Percentiles rank a stretch among this genome's conserved stretches.
phyloP scores from a whole-genome alignment of 2,113 vertebrate genomes.

The Siniperca chuatsi region DNA sequence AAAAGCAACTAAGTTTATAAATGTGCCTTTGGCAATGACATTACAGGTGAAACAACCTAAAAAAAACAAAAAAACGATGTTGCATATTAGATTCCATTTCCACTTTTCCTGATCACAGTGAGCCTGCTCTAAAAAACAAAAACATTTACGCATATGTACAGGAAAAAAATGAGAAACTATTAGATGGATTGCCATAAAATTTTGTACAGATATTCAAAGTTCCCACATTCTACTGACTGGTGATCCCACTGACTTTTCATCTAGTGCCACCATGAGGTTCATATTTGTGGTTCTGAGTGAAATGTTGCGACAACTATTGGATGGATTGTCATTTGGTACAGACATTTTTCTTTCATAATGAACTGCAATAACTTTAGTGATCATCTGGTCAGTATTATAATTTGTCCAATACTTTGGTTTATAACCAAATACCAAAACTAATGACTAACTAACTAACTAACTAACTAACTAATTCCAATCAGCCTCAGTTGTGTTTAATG shows the following conservation, averaged over 20 bases:
- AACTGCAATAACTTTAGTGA: neutral
- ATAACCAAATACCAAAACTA: neutral
- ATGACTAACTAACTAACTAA: neutral
- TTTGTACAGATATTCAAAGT: no score
- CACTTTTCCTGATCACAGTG: neutral
- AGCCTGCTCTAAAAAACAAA: no score
- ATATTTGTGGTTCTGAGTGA: no score
- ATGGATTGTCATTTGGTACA: neutral
- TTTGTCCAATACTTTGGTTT: neutral
- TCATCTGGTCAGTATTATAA: neutral
- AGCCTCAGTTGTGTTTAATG: neutral
- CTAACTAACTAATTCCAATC: neutral
- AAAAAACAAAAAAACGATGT: neutral
- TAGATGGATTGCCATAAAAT: no score
- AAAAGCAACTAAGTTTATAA: slow-evolving; percentile 12
- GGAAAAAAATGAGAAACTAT: no score
- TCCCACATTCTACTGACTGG: no score
- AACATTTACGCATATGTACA: no score
- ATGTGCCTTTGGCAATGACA: neutral
- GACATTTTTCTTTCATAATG: neutral
- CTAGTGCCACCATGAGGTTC: no score
- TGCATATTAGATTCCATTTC: neutral
- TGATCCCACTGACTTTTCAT: no score
- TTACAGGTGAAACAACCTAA: neutral
- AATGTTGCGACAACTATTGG: neutral